A percentile compares a stretch with the other conserved stretches of the same genome.
These are phyloP conservation scores for Xestoiulus laeticollis DNA, from an alignment of 2,888 invertebrate species.

Conservation along the genomic window DNA sequence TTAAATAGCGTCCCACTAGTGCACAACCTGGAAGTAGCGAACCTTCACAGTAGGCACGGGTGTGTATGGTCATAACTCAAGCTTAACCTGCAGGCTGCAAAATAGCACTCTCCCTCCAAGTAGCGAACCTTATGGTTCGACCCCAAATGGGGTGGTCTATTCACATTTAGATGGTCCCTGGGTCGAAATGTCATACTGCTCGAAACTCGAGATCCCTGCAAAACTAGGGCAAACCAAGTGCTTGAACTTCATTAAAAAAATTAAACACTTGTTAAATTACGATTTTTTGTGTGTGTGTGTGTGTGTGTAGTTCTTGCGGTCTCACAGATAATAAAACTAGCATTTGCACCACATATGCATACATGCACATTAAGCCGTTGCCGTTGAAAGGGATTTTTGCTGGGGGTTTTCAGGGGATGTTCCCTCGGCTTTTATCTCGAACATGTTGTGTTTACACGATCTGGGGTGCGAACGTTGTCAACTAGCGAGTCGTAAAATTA, in stretches of 20 bases:
- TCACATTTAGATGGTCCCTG: no score
- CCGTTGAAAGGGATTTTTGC: not conserved
- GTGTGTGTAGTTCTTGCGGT: not conserved
- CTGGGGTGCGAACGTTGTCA: not conserved
- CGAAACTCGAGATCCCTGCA: no score
- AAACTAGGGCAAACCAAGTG: no score
- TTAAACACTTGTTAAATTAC: not conserved
- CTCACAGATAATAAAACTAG: not conserved
- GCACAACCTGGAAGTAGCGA: no score
- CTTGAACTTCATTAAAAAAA: not conserved
- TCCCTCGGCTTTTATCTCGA: constrained; percentile 4
- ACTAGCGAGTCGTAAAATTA: constrained; percentile 1
- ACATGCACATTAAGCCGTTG: not conserved
- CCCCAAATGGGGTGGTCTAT: no score
- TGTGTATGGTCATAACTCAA: no score
- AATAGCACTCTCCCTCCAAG: no score
- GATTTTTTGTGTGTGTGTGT: not conserved
- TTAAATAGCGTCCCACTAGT: no score
- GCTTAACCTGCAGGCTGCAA: no score
- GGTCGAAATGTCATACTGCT: no score
- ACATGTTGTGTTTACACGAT: constrained; percentile 8
- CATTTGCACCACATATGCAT: not conserved
- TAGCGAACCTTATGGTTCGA: no score
- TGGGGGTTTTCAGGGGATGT: not conserved
- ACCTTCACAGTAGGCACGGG: no score